phyloP scores from a whole-genome alignment of 2,113 vertebrate species.

The Leptobrachium leishanense region DNA sequence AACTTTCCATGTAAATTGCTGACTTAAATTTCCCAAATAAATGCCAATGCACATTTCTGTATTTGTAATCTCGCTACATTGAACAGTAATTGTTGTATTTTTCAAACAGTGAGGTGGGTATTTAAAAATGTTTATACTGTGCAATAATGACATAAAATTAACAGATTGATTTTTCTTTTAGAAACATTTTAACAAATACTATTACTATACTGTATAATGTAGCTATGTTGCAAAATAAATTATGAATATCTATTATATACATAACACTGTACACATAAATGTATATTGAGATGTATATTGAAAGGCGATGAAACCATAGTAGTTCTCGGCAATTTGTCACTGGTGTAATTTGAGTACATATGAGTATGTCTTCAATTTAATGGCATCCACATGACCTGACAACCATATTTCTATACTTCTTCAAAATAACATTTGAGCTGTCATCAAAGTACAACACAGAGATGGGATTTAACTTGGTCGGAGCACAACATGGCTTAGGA shows the following conservation, averaged over 20 bases:
- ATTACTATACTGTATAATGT: slow-evolving; percentile 60
- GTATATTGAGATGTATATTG: slow-evolving; percentile 19
- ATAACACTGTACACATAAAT: slow-evolving; percentile 87
- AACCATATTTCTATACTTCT: slow-evolving; percentile 99
- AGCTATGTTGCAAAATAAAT: slow-evolving; percentile 91
- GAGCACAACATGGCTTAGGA: slow-evolving; percentile 97
- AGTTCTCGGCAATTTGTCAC: slow-evolving; percentile 56
- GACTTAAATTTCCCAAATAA: slow-evolving; percentile 67
- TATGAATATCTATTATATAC: slow-evolving; percentile 88
- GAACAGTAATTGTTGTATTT: too few relatives aligned
- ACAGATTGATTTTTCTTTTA: slow-evolving; percentile 50
- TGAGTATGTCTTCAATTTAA: slow-evolving; percentile 62
- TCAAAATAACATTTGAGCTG: slow-evolving; percentile 98
- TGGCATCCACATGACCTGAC: slow-evolving; percentile 97
- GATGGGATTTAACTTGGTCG: slow-evolving; percentile 97
- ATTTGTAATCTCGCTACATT: neutral
- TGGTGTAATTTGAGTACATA: slow-evolving; percentile 60
- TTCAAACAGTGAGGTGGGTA: too few relatives aligned
- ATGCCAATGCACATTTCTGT: slow-evolving; percentile 51
- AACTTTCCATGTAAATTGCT: neutral
- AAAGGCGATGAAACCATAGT: slow-evolving; percentile 52
- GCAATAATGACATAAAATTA: slow-evolving; percentile 49
- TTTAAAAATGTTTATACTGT: slow-evolving; percentile 41
- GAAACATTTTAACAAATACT: slow-evolving; percentile 57
- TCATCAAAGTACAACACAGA: slow-evolving; percentile 99